Conservation (phyloP, 2,797 vertebrate species). For the Scolopax bukidnonensis region DNA sequence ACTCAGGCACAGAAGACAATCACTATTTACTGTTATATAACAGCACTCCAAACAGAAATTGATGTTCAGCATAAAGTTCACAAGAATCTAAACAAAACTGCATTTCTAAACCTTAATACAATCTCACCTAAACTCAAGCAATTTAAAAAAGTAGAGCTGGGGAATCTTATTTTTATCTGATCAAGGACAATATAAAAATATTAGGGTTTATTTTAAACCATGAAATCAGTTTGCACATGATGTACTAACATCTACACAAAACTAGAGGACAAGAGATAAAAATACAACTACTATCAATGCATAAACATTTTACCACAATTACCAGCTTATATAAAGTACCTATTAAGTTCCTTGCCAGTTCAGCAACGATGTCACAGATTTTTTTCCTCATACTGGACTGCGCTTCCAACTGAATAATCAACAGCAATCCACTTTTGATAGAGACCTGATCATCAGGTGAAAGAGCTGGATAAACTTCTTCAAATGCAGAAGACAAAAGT, state of each 20-base stretch:
- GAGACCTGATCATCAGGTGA: slow-evolving; percentile 89
- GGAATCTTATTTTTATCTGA: not conserved
- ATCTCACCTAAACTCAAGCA: not conserved
- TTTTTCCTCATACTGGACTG: slow-evolving; percentile 94
- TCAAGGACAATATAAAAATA: not conserved
- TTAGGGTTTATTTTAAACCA: not conserved
- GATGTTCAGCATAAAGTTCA: not conserved
- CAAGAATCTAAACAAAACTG: not conserved
- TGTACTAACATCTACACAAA: rapidly evolving
- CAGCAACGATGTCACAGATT: slow-evolving; percentile 95
- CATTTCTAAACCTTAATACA: not conserved
- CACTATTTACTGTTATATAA: not conserved
- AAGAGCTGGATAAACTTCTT: slow-evolving; percentile 93
- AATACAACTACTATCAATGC: not conserved
- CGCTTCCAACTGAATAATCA: slow-evolving; percentile 91
- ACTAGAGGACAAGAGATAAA: not conserved
- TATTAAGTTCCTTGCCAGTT: slow-evolving; percentile 94
- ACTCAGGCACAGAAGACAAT: not conserved
- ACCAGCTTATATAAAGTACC: slow-evolving; percentile 75
- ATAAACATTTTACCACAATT: not conserved
- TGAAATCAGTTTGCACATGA: not conserved
- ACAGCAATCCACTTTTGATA: slow-evolving; percentile 91
- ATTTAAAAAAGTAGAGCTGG: not conserved
- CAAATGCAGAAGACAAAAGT: slow-evolving; percentile 94
- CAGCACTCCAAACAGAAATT: not conserved